Evolutionary conservation across 1,140 invertebrate species (phyloP), one percentile per base, ranked within the genome.

Genomic region (Rhopalosiphum padi): DNA sequence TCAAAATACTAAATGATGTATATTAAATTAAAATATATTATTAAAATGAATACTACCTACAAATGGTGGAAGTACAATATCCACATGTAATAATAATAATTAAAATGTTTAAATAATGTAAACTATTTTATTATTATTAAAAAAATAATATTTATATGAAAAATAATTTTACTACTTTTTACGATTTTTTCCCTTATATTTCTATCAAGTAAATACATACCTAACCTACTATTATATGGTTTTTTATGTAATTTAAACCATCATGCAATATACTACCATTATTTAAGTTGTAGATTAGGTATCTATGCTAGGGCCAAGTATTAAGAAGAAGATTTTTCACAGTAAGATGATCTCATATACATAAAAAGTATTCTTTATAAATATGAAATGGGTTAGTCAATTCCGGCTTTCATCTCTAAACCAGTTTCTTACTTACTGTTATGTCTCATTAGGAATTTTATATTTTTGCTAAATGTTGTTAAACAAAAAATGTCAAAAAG

Each of bases 401-500:
- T 77, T 77, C 60, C 60, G 60, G 60, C 60, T 77, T 77, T 77
- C 60, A 77, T n/a, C 30, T 77, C n/a, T n/a, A 77, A 77, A 77
- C 60, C 60, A 77, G 60, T 77, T 77, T 77, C 60, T 15, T 77
- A n/a, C 60, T 77, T n/a, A 77, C 60, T 77, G 60, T 77, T 77
- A 77, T 77, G 60, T 77, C n/a, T 18, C n/a, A 77, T 35, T 18
- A 18, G n/a, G n/a, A 77, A 18, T 77, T n/a, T 77, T 77, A 77
- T 77, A 35, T 77, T 77, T 77, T n/a, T 77, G 60, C 30, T 77
- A 77, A 77, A 77, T 77, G 15, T 35, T 77, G 60, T 77, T 77
- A 77, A n/a, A 21, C 30, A 77, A 77, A 77, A 77, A 77, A 77
- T 77, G 60, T 35, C 60, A 15, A 77, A 77, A 77, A 77, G 60